phyloP scores from a whole-genome alignment of 1,140 invertebrate species.

The Drosophila kikkawai region DNA sequence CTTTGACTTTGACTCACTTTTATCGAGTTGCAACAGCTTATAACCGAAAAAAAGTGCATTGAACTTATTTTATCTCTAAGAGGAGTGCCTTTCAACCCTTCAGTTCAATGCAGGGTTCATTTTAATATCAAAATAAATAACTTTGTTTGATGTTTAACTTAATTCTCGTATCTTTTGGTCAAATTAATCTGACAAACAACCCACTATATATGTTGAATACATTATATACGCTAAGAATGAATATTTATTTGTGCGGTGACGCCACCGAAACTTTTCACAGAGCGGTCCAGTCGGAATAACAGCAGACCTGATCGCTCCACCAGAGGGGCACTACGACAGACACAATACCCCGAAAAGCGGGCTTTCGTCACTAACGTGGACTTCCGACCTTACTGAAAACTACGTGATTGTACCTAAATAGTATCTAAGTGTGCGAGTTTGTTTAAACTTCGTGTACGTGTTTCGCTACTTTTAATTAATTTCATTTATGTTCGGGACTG shows the following conservation, averaged over 20 bases:
- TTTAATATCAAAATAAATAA: constrained; percentile 15
- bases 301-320: constrained; percentile 31
- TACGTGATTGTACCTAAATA: background rate
- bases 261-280: constrained; percentile 33
- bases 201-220: background rate
- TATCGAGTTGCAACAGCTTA: background rate
- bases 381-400: constrained; percentile 22
- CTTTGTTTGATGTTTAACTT: background rate
- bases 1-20: background rate
- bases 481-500: constrained; percentile 57
- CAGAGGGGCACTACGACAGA: constrained; percentile 9
- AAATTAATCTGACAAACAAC: constrained; percentile 15
- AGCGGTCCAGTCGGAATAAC: constrained; percentile 27
- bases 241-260: constrained; percentile 43
- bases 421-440: constrained; percentile 16
- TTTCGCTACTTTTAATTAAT: constrained; percentile 62
- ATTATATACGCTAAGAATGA: constrained; percentile 21
- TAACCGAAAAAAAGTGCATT: background rate
- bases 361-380: constrained; percentile 50
- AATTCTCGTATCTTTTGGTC: background rate
- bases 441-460: constrained; percentile 62
- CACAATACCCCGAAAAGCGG: constrained; percentile 18
- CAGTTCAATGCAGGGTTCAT: background rate
- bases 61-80: constrained; percentile 7
- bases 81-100: constrained; percentile 2